Evolutionary conservation across 2,888 invertebrate species (phyloP), one percentile per base, ranked within the genome.

Genomic region (Archips crataeganus): DNA sequence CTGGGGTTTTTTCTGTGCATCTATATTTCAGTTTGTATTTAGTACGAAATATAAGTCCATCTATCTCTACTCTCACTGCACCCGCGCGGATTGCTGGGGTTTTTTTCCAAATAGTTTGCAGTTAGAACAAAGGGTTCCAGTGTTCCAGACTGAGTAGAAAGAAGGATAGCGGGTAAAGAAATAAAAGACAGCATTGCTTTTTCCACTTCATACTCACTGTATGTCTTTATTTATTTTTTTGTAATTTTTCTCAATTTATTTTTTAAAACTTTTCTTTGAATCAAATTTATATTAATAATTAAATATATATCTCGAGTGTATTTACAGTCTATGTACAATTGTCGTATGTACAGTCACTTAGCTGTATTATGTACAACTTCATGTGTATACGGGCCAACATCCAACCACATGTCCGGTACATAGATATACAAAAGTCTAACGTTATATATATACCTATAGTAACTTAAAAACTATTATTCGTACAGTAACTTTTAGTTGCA

Each of bases 141-240:
- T 3, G 39, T 10, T 45, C 11, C 45, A 11, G 10, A 45, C 10
- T 45, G 10, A 4, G 4, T 11, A 45, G 10, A 3, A 2, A 4
- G 4, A 9, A 23, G 23, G 13, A 49, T 2, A 3, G 51, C n/a
- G 51, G 10, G 72, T 54, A 57, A n/a, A 42, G 51, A 83, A 93
- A 91, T 90, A 86, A 93, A 93, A 94, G 79, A 79, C 89, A 83
- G 82, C n/a, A 79, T 85, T 87, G 83, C 84, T 86, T 91, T 91
- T 91, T 92, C 90, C 88, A 86, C 90, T 91, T 92, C 93, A 93
- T 93, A 94, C 94, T 92, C 88, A 88, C 89, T 90, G 94, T 92
- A 94, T 93, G 92, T 92, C 83, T 93, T 92, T 93, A 91, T 92
- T 81, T 81, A 84, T 83, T 84, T 93, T 93, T 92, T 87, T 88